Percentiles rank a stretch among this genome's conserved stretches.
These are phyloP conservation scores for Neotoxoptera formosana DNA, from an alignment of 1,140 invertebrate species.

Conservation along the genomic window DNA sequence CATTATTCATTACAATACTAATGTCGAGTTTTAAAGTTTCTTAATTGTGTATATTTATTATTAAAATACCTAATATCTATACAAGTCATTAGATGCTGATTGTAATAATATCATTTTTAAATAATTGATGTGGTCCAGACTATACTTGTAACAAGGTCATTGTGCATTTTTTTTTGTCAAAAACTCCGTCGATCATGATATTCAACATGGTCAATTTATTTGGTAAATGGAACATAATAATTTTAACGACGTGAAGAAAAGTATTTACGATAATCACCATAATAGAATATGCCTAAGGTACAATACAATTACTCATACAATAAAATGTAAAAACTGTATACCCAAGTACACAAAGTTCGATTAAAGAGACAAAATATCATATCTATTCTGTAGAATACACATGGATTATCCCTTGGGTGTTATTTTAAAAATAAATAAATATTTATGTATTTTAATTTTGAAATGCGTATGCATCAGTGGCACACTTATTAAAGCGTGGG, in stretches of 20 bases:
- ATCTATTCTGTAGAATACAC: not conserved
- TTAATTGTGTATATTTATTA: not conserved
- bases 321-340: not conserved
- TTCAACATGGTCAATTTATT: not conserved
- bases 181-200: not conserved
- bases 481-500: not conserved
- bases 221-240: not conserved
- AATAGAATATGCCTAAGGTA: not conserved
- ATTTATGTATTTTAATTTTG: not conserved
- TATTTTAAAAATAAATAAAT: constrained; percentile 5
- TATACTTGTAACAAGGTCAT: not conserved
- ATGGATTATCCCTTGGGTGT: not conserved
- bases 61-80: not conserved
- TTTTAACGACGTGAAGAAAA: not conserved
- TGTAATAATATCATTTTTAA: not conserved
- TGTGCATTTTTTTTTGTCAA: not conserved
- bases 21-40: not conserved
- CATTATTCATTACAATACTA: not conserved
- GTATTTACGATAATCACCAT: not conserved
- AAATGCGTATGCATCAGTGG: not conserved
- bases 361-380: not conserved
- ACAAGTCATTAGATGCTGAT: not conserved
- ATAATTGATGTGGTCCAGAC: not conserved
- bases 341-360: not conserved
- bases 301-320: not conserved